Evolutionary conservation across 2,797 vertebrate genomes (phyloP), one percentile per base, ranked within the genome.

Genomic region (Geotrypetes seraphini): DNA sequence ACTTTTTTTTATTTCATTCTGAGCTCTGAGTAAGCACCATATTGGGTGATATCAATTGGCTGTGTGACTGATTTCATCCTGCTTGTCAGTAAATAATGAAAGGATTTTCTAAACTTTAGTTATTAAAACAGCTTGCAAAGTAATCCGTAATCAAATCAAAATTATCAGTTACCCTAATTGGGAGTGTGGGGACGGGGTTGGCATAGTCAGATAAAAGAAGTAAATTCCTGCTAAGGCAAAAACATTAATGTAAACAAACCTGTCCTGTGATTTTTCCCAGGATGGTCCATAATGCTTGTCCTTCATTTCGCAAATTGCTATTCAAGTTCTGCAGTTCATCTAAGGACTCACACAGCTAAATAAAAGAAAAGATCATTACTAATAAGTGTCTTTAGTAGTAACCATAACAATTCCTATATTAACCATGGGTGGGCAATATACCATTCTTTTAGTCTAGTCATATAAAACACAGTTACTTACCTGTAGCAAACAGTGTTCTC

Each of bases 281-380:
- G 19, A 95, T 66, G 55, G 81, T 81, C 95, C 95, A 99, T 45
- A 94, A 79, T 43, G 83, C 69, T 71, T 96, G 93, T 13, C 95
- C 95, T 73, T 99, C 92, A 22, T 76, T 79, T 34, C 94, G 75
- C 60, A 98, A 76, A 53, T 89, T 85, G 31, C 90, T 86, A 42
- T 96, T 97, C 63, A 89, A 73, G 57, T 90, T 94, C 53, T 96
- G 87, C 31, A 98, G 74, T 37, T 96, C 92, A 79, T 99, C 92
- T 67, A 99, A 77, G 37, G 89, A 88, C 51, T 97, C 92, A 39
- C 94, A 98, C 2, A 97, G 78, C 92, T 97, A 60, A 39, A 45
- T 12, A 66, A 53, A 36, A 42, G 30, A 33, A 59, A 48, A n/a
- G n/a, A n/a, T n/a, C n/a, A n/a, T n/a, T n/a, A n/a, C n/a, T n/a